These are phyloP conservation scores for Mya arenaria DNA, from an alignment of 1,140 invertebrate species.

Conservation along the genomic window DNA sequence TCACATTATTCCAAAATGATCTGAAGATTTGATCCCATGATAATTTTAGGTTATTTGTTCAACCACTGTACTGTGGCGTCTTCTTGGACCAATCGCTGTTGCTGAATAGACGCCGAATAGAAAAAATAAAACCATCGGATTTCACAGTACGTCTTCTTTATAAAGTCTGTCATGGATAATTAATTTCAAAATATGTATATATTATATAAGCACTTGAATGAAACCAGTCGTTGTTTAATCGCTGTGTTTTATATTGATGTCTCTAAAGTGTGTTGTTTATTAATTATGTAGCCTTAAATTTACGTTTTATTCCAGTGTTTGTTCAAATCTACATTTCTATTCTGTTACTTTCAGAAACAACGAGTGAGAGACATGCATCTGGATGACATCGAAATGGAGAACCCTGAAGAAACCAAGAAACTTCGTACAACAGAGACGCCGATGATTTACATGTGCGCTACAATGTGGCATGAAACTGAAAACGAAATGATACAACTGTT, in stretches of 20 bases:
- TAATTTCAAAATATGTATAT: no score
- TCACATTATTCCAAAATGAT: no score
- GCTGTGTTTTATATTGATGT: no score
- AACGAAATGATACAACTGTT: constrained; percentile 71
- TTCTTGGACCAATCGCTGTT: constrained; percentile 98
- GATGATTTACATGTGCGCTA: constrained; percentile 69
- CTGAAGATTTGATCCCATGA: no score
- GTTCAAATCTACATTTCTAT: no score
- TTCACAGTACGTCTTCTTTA: not conserved
- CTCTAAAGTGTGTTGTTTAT: no score
- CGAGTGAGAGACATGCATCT: not conserved
- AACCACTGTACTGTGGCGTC: constrained; percentile 95
- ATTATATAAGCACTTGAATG: no score
- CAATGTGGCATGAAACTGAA: constrained; percentile 72
- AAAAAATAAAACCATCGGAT: constrained; percentile 82
- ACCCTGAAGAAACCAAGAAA: not conserved
- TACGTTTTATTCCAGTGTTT: not conserved
- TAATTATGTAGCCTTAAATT: no score
- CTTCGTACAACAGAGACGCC: constrained; percentile 32
- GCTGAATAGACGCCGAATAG: constrained; percentile 95
- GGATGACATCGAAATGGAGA: not conserved
- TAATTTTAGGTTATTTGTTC: constrained; percentile 88
- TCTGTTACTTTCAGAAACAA: not conserved
- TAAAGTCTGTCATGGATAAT: no score
- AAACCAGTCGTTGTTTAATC: no score